These are phyloP conservation scores for Mastacembelus armatus DNA, from an alignment of 2,797 vertebrate species.

Conservation along the genomic window DNA sequence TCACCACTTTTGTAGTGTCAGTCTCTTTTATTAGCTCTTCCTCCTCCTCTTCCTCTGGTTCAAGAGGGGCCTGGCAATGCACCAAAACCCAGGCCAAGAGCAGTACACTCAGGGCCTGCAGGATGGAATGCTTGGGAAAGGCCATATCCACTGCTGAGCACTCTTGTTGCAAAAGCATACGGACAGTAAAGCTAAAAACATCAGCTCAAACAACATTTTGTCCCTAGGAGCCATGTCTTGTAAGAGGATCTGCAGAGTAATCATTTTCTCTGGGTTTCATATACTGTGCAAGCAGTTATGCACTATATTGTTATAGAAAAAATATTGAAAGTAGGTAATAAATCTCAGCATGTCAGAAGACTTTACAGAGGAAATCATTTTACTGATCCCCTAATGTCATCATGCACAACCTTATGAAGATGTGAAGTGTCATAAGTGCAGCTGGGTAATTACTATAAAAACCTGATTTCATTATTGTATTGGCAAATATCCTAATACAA, in stretches of 20 bases:
- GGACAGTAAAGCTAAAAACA: slow-evolving; percentile 12
- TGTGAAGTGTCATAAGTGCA: too few species aligned
- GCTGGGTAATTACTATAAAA: too few species aligned
- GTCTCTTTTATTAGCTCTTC: slow-evolving; percentile 59
- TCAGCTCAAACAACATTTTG: neutral
- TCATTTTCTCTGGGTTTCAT: too few species aligned
- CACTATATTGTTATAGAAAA: too few species aligned
- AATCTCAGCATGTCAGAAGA: too few species aligned
- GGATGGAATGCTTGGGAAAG: slow-evolving; percentile 61
- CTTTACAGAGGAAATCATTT: too few species aligned
- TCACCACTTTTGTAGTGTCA: slow-evolving; percentile 19
- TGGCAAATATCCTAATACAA: too few species aligned
- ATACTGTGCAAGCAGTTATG: too few species aligned
- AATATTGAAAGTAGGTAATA: too few species aligned
- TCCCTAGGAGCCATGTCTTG: neutral
- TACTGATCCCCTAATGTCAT: too few species aligned
- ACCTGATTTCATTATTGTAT: too few species aligned
- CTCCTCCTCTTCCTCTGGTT: slow-evolving; percentile 77
- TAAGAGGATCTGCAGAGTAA: neutral
- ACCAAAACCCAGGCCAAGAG: slow-evolving; percentile 78
- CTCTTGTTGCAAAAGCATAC: slow-evolving; percentile 53
- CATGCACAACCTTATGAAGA: too few species aligned
- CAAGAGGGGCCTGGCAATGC: slow-evolving; percentile 66
- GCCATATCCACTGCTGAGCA: slow-evolving; percentile 62
- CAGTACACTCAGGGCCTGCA: slow-evolving; percentile 79